Base-by-base conservation (phyloP, 2,113 vertebrate species). In the Nematolebias whitei region DNA sequence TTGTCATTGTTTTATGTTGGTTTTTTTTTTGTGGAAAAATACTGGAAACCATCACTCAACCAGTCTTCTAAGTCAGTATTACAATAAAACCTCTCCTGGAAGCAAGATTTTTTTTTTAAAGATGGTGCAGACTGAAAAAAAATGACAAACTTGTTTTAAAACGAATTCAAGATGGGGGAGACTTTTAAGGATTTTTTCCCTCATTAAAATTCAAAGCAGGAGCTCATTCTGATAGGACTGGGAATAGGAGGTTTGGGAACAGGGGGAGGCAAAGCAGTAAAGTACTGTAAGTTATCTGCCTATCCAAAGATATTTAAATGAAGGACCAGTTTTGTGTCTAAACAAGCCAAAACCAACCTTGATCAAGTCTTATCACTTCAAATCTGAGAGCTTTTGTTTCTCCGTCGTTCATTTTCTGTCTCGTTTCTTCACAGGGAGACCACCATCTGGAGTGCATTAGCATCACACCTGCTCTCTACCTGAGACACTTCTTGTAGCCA, bases 141-240 rank as follows among this genome's bases (percentile, higher is more conserved):
- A 26, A 19, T 32, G 50, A 77, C 79, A 58, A 71, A 35, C n/a
- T 43, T 51, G 39, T 39, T 43, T 23, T 22, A 64, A 61, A 39
- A 32, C 10, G 11, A 60, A 78, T 44, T 65, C 12, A 6, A 35
- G 22, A 53, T 56, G 1, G 15, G n/a, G 47, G 51, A 39, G 18
- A 19, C 58, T 44, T 61, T 48, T 12, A 52, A 19, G 19, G n/a
- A n/a, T n/a, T 68, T 67, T 32, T 74, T 52, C 39, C 50, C 29
- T 80, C 43, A 80, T 87, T 74, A 62, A 63, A 68, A 85, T 83
- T 81, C 79, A 83, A 73, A 69, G 77, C 63, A 70, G 63, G 53
- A 57, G 35, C 16, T 9, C 62, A 49, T 74, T 68, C 58, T 64
- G 38, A 71, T 55, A 59, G 60, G 39, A 63, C 53, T 58, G 75